A percentile compares a stretch with the other conserved stretches of the same genome.
These are phyloP conservation scores for Albula goreensis DNA, from an alignment of 2,113 vertebrate genomes.

Conservation along the genomic window DNA sequence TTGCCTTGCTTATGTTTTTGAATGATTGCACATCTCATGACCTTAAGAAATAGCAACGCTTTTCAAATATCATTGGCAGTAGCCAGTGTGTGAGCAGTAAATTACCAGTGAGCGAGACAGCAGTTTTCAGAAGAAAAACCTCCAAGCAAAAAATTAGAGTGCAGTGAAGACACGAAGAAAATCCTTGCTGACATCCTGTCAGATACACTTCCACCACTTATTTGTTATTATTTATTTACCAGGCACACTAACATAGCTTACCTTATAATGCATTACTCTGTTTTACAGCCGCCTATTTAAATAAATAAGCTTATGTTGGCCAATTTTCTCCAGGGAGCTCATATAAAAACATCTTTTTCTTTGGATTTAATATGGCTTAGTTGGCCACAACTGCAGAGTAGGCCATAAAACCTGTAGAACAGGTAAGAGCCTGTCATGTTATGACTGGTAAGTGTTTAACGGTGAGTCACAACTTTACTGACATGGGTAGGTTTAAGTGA, in stretches of 20 bases:
- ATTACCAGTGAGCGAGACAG: not conserved
- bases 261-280: not conserved
- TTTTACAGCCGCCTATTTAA: not conserved
- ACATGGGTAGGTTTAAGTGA: too few relatives aligned
- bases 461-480: too few relatives aligned
- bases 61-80: not conserved
- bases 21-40: not conserved
- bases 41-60: not conserved
- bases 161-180: not conserved
- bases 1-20: not conserved
- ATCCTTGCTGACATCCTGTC: not conserved
- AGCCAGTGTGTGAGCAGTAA: not conserved
- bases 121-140: not conserved
- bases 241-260: not conserved
- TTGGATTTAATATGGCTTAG: too few relatives aligned
- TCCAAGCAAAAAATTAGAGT: not conserved
- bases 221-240: not conserved
- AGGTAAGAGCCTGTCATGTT: too few relatives aligned
- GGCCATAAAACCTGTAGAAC: too few relatives aligned
- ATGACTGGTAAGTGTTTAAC: too few relatives aligned
- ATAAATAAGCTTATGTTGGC: not conserved
- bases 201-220: not conserved
- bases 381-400: too few relatives aligned
- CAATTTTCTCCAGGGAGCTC: not conserved
- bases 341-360: too few relatives aligned